A percentile compares a stretch with the other conserved stretches of the same genome.
phyloP scores from a whole-genome alignment of 2,888 invertebrate genomes.

The Arctia plantaginis region DNA sequence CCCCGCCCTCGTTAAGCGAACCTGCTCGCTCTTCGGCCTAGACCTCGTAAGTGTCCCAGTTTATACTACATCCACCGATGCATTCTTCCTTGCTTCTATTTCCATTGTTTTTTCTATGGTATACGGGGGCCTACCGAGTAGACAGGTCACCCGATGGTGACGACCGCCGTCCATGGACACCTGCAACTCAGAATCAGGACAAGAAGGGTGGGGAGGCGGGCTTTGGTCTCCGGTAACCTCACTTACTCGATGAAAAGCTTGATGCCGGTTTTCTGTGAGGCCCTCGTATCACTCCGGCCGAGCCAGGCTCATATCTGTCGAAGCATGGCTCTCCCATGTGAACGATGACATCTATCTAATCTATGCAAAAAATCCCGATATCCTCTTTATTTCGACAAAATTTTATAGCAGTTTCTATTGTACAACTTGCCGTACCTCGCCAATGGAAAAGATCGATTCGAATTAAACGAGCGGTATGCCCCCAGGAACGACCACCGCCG shows the following conservation, averaged over 20 bases:
- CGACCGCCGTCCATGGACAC: neutral
- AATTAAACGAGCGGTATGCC: neutral
- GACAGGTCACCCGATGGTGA: no score
- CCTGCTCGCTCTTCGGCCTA: slow-evolving; percentile 95
- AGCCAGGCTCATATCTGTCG: neutral
- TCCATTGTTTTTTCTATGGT: neutral
- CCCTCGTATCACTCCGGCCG: neutral
- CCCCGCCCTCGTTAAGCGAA: slow-evolving; percentile 95
- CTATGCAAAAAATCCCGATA: no score
- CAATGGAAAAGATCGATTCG: neutral
- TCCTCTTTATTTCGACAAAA: no score
- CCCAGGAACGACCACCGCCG: slow-evolving; percentile 95
- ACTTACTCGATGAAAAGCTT: no score
- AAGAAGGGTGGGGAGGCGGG: neutral
- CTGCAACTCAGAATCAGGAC: neutral
- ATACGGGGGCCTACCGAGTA: neutral
- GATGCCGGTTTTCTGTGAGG: neutral
- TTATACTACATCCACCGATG: neutral
- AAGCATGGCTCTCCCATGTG: neutral
- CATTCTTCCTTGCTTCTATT: neutral
- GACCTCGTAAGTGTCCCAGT: slow-evolving; percentile 88
- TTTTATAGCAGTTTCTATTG: neutral
- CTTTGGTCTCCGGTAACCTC: no score
- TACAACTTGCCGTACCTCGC: no score
- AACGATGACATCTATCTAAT: neutral